Percentiles rank a stretch among this genome's conserved stretches.
Conservation (phyloP, 2,888 invertebrate species). For the Pharmacophagus antenor region DNA sequence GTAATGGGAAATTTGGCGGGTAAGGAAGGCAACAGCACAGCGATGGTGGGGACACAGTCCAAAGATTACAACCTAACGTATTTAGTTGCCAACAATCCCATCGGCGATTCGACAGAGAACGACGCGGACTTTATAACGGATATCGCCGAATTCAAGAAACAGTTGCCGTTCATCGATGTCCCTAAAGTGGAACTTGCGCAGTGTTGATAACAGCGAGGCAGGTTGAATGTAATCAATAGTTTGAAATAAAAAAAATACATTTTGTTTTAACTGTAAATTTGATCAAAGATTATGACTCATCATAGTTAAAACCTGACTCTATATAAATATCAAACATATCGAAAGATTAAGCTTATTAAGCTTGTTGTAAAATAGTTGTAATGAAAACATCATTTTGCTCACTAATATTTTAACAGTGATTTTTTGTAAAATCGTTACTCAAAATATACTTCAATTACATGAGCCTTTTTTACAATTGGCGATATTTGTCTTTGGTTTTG, state of each 20-base stretch:
- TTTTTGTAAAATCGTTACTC: too few relatives aligned
- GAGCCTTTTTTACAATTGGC: not conserved
- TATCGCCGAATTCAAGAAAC: conserved; percentile 48
- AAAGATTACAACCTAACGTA: conserved; percentile 51
- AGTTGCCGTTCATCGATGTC: conserved; percentile 49
- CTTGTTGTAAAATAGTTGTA: too few relatives aligned
- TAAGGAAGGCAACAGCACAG: conserved; percentile 36
- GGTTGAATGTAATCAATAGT: not conserved
- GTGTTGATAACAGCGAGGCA: conserved; percentile 44
- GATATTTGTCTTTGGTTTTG: not conserved
- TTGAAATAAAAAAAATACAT: too few relatives aligned
- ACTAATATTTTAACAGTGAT: too few relatives aligned
- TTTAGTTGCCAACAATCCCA: conserved; percentile 47
- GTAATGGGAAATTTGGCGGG: conserved; percentile 60
- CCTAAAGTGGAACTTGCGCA: conserved; percentile 51
- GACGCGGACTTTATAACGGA: conserved; percentile 54
- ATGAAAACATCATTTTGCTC: too few relatives aligned
- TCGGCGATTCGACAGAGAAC: conserved; percentile 50
- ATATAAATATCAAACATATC: too few relatives aligned
- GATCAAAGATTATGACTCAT: not conserved
- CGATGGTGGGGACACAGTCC: conserved; percentile 25
- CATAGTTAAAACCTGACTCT: not conserved
- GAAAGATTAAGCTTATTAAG: too few relatives aligned
- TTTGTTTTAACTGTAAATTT: not conserved
- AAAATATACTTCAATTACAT: too few relatives aligned